phyloP scores from a whole-genome alignment of 2,888 invertebrate genomes.

The Cosmia trapezina region DNA sequence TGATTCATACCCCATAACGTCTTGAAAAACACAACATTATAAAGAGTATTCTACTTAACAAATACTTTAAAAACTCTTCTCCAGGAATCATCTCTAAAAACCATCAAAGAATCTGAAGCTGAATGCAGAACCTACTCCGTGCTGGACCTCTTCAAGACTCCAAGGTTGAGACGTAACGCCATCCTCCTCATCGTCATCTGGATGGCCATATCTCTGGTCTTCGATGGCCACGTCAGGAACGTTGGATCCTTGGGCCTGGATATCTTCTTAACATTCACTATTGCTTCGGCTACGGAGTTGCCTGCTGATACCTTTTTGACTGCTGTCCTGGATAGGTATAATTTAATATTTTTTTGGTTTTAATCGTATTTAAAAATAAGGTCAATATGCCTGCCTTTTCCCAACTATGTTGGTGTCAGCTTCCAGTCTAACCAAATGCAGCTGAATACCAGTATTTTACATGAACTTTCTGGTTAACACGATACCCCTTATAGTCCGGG shows the following conservation, averaged over 20 bases:
- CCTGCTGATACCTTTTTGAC: conserved; percentile 96
- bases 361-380: background rate
- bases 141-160: conserved; percentile 94
- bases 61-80: conserved; percentile 48
- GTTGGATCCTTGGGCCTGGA: conserved; percentile 95
- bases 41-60: background rate
- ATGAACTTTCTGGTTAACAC: background rate
- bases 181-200: conserved; percentile 95
- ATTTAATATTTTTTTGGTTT: background rate
- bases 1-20: no score
- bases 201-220: conserved; percentile 97
- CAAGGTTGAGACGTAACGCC: conserved; percentile 94
- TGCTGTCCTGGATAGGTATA: conserved; percentile 91
- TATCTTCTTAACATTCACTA: conserved; percentile 96
- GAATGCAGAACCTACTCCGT: conserved; percentile 94
- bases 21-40: no score
- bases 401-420: background rate
- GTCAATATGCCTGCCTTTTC: background rate
- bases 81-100: conserved; percentile 92
- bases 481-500: no score
- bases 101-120: conserved; percentile 93
- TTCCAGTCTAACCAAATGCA: background rate
- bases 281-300: conserved; percentile 95
- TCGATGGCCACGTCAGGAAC: conserved; percentile 97
- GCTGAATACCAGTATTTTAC: background rate